Evolutionary conservation across 2,797 vertebrate species (phyloP).

Genomic region (Mycteria americana): DNA sequence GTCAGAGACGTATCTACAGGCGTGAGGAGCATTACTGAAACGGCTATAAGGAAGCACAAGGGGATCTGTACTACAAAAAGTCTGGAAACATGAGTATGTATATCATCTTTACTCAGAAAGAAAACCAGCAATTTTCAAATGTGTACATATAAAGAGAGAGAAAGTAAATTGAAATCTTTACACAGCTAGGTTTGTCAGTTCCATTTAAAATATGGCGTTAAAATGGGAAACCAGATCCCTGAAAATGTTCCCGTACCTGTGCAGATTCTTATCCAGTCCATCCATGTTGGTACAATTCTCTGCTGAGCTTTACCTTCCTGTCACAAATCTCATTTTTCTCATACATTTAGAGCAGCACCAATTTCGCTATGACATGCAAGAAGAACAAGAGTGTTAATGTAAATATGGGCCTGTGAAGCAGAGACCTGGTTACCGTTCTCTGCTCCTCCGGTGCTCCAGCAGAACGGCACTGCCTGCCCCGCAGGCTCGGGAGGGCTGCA

Average conservation of each 20-base stretch:
- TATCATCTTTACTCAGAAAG: background rate
- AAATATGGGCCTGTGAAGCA: background rate
- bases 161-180: background rate
- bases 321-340: background rate
- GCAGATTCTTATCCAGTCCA: background rate
- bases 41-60: background rate
- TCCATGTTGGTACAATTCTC: background rate
- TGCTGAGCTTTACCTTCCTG: background rate
- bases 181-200: background rate
- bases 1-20: background rate
- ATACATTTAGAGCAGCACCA: background rate
- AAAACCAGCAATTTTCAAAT: background rate
- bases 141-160: background rate
- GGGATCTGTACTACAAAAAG: background rate
- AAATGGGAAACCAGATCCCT: background rate
- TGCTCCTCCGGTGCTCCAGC: background rate
- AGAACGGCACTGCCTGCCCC: background rate
- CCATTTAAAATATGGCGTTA: background rate
- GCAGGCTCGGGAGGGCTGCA: background rate
- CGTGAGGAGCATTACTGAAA: fast-evolving
- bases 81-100: background rate
- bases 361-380: background rate
- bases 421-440: background rate
- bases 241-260: background rate
- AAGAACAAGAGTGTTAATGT: background rate